Base-by-base conservation (phyloP, 30 jellyfish, hydroid and myxozoan genomes). In the Aurelia sp. region DNA sequence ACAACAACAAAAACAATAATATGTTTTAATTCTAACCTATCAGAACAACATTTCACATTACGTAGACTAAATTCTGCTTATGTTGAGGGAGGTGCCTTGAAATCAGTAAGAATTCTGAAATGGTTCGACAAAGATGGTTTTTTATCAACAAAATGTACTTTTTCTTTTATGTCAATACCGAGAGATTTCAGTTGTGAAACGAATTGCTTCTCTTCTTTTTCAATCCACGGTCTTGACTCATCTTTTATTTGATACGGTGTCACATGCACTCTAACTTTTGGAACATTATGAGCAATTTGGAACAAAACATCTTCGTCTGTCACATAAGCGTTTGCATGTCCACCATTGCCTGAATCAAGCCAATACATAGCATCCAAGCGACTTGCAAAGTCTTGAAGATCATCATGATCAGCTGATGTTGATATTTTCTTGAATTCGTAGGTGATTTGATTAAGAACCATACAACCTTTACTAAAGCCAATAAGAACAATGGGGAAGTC, bases 391-490 rank as follows among this genome's bases (percentile, higher is more conserved):
- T 72, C 91, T 0, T 69, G 55, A 12, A 86, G 81, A 22, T 44
- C 55, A 7, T 47, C 44, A 47, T 27, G 15, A 17, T 81, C 88
- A 77, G 22, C 48, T 10, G 87, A 5, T 18, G 65, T 67, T 4
- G 85, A 63, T 13, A 92, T 47, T 38, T 77, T 44, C 13, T 91
- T 97, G 19, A 92, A 85, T 65, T 92, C 98, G 74, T 80, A 78
- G 17, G 86, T 85, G 53, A 92, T 74, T 71, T 92, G 98, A 60
- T 92, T 92, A 3, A 92, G 90, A 47, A 92, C 97, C 78, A 88
- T 82, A 72, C 98, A 92, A 8, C 98, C 98, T 74, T 92, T 92
- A 76, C 98, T 92, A 81, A 92, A 92, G 18, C 97, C 97, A 30
- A 92, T 62, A 19, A 92, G 61, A 48, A 72, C 51, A 0, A 92